Evolutionary conservation across 2,888 invertebrate genomes (phyloP).

Genomic region (Eudasyphora cyanicolor): DNA sequence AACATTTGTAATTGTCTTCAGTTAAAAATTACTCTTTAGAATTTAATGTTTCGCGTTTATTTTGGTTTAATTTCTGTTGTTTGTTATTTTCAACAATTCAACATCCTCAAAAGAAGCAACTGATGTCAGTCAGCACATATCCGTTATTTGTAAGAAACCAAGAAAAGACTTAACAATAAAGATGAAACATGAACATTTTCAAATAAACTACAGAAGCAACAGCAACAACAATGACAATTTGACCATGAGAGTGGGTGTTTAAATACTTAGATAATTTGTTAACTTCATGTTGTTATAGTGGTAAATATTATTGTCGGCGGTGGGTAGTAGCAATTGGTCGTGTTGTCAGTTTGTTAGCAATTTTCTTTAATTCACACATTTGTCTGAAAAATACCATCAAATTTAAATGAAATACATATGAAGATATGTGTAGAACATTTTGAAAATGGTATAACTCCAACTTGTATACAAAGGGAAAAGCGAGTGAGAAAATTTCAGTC

Average conservation of each 20-base stretch:
- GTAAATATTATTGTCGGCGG: background rate
- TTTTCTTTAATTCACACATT: no score
- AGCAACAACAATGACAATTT: conserved; percentile 18
- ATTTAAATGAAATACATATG: no score
- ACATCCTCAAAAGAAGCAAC: conserved; percentile 24
- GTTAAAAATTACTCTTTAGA: no score
- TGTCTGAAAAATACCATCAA: no score
- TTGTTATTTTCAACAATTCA: background rate
- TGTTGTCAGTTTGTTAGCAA: no score
- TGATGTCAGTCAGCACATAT: conserved; percentile 38
- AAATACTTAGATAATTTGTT: conserved; percentile 56
- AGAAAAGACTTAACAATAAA: background rate
- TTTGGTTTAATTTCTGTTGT: background rate
- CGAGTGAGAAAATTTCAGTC: no score
- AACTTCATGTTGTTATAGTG: conserved; percentile 12
- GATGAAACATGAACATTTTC: no score
- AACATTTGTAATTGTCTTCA: conserved; percentile 21
- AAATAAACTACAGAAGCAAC: background rate
- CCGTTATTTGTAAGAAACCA: background rate
- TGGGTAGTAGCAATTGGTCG: background rate
- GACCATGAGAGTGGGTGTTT: conserved; percentile 59
- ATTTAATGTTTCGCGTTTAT: background rate
- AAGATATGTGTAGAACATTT: no score
- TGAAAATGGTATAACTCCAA: no score
- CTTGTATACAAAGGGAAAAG: no score